Percentiles rank a stretch among this genome's conserved stretches.
Evolutionary conservation across 2,113 vertebrate genomes (phyloP).

Genomic region (Cisticola juncidis): DNA sequence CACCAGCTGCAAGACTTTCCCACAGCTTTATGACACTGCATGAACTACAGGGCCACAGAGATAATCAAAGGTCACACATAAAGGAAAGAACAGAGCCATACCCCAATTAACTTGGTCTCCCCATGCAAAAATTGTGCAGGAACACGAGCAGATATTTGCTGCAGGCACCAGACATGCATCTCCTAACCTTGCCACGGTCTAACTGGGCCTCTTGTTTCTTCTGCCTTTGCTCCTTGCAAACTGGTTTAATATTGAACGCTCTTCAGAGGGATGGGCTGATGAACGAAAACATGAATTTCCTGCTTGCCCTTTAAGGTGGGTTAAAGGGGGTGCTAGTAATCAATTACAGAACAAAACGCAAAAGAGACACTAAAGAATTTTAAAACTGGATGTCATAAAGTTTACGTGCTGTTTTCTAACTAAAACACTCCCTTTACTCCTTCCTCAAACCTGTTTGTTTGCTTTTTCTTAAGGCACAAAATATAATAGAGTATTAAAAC

Average conservation of each 20-base stretch:
- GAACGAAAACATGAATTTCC: slow-evolving; percentile 77
- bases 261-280: slow-evolving; percentile 75
- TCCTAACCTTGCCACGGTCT: slow-evolving; percentile 68
- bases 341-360: slow-evolving; percentile 72
- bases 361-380: slow-evolving; percentile 12
- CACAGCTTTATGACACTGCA: slow-evolving; percentile 69
- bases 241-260: slow-evolving; percentile 77
- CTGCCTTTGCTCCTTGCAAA: slow-evolving; percentile 72
- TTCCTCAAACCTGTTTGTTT: not conserved
- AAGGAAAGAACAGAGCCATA: slow-evolving; percentile 75
- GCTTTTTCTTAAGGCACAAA: not conserved
- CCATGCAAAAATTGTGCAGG: slow-evolving; percentile 71
- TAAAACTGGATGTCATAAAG: not conserved
- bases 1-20: slow-evolving; percentile 52
- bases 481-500: not conserved
- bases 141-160: slow-evolving; percentile 59
- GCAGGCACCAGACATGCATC: slow-evolving; percentile 55
- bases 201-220: slow-evolving; percentile 73
- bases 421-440: not conserved
- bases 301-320: slow-evolving; percentile 78
- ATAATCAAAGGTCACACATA: slow-evolving; percentile 75
- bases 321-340: slow-evolving; percentile 72
- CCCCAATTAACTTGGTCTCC: slow-evolving; percentile 77
- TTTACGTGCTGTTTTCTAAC: not conserved
- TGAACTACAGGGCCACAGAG: slow-evolving; percentile 64